These are phyloP conservation scores for Echinometra lucunter DNA, from an alignment of 53 echinoderm and acorn worm species.

Conservation along the genomic window DNA sequence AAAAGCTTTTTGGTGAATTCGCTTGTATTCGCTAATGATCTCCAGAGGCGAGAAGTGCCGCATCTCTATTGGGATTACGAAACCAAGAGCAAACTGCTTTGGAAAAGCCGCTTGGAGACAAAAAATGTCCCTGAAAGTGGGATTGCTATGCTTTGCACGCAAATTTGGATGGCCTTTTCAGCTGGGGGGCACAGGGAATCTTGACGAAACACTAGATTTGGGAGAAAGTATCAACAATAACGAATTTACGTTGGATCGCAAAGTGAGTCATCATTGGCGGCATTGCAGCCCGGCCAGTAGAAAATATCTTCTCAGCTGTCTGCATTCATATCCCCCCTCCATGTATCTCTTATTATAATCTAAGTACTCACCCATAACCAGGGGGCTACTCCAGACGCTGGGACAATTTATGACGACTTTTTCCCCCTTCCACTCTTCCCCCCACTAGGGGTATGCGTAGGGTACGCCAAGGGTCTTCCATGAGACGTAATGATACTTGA, in stretches of 20 bases:
- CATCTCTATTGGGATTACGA: not conserved
- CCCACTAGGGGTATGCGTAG: slow-evolving; percentile 30
- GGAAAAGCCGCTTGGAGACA: slow-evolving; percentile 32
- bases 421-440: not conserved
- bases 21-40: not conserved
- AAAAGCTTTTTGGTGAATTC: slow-evolving; percentile 15
- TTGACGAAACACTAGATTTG: not conserved
- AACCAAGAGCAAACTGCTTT: not conserved
- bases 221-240: slow-evolving; percentile 45
- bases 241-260: slow-evolving; percentile 4
- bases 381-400: slow-evolving; percentile 10
- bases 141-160: slow-evolving; percentile 17
- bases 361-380: slow-evolving; percentile 64
- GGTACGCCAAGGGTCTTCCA: slow-evolving; percentile 14
- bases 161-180: slow-evolving; percentile 54
- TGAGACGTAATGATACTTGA: slow-evolving; percentile 45
- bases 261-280: slow-evolving; percentile 63
- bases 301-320: slow-evolving; percentile 56
- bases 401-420: slow-evolving; percentile 30
- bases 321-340: slow-evolving; percentile 17
- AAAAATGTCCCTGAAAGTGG: not conserved
- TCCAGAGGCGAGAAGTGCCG: not conserved
- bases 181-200: not conserved
- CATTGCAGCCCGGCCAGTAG: not conserved
- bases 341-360: slow-evolving; percentile 63